These are phyloP conservation scores for Neotragus moschatus DNA, from an alignment of 2,113 vertebrate genomes.

Conservation along the genomic window DNA sequence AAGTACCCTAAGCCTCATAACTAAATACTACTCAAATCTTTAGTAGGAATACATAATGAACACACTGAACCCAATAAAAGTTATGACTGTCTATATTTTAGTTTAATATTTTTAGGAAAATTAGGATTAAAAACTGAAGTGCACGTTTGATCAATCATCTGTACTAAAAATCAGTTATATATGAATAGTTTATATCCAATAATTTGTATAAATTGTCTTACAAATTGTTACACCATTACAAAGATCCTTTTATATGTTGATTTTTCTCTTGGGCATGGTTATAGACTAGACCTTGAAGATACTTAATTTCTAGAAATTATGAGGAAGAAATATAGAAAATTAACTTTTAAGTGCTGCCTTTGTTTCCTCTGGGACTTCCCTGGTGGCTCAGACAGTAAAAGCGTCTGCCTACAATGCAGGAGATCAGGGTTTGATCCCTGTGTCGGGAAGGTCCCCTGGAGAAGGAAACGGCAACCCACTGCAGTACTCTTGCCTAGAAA, in stretches of 20 bases:
- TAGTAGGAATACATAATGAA: constrained; percentile 4
- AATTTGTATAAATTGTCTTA: background rate
- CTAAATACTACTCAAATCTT: background rate
- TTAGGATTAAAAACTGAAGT: background rate
- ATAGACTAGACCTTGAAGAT: background rate
- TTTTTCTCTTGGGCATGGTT: background rate
- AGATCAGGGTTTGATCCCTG: background rate
- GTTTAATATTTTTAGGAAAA: background rate
- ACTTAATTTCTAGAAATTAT: background rate
- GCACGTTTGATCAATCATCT: background rate
- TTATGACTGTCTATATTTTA: background rate
- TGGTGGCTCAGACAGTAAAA: background rate
- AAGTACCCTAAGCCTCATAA: constrained; percentile 30
- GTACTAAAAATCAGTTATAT: background rate
- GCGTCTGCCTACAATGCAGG: background rate
- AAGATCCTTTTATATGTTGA: background rate
- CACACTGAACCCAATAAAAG: background rate
- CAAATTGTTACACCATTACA: background rate
- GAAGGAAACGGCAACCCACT: background rate
- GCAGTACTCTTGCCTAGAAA: background rate
- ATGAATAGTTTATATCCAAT: background rate
- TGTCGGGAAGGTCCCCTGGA: background rate
- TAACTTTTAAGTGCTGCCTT: background rate
- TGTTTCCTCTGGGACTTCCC: background rate
- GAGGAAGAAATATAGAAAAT: background rate